Percentiles rank a stretch among this genome's conserved stretches.
Evolutionary conservation across 2,113 vertebrate genomes (phyloP).

Genomic region (Marmota monax): DNA sequence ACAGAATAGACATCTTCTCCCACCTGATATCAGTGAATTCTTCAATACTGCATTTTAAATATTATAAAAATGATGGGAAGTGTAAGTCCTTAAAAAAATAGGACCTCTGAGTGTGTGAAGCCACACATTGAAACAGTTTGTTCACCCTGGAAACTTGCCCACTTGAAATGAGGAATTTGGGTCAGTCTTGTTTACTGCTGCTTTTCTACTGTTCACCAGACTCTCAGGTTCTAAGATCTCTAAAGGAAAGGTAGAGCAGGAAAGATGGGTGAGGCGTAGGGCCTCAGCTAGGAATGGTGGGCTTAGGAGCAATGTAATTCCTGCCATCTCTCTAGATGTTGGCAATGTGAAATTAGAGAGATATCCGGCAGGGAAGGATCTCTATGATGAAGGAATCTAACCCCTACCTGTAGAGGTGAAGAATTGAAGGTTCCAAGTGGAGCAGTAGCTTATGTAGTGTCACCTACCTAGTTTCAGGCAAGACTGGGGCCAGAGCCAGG

Average conservation of each 20-base stretch:
- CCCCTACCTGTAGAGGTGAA: background rate
- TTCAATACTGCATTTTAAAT: conserved; percentile 15
- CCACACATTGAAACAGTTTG: background rate
- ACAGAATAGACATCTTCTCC: background rate
- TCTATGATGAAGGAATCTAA: background rate
- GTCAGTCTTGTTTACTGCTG: background rate
- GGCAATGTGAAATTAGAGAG: background rate
- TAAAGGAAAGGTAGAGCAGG: background rate
- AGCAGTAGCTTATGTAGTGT: background rate
- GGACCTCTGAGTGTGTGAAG: background rate
- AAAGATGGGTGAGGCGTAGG: rapidly evolving
- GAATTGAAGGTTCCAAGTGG: background rate
- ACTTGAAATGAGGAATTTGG: background rate
- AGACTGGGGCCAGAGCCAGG: background rate
- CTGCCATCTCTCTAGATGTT: background rate
- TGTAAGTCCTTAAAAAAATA: background rate
- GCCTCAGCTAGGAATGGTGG: background rate
- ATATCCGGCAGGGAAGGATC: background rate
- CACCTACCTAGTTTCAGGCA: background rate
- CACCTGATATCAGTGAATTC: background rate
- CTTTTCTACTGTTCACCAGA: background rate
- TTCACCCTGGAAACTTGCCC: background rate
- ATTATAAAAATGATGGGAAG: background rate
- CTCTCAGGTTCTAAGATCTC: background rate
- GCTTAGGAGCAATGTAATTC: background rate